A percentile compares a stretch with the other conserved stretches of the same genome.
phyloP scores from a whole-genome alignment of 2,888 invertebrate genomes.

The Xylota sylvarum region DNA sequence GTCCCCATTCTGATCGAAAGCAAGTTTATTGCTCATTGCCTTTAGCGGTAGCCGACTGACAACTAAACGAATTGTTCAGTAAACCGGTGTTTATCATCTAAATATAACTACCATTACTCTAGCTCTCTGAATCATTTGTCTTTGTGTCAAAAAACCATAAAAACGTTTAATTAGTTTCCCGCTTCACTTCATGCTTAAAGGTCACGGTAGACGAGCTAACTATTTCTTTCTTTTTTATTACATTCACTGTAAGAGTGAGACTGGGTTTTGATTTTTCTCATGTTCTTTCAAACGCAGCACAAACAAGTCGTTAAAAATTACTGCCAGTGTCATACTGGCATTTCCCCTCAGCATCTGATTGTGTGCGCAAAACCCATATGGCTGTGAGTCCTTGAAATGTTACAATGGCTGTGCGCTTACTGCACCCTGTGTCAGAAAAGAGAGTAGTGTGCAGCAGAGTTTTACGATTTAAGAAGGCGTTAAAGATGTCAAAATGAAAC shows the following conservation, averaged over 20 bases:
- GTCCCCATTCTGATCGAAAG: neutral
- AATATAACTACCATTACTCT: slow-evolving; percentile 48
- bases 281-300: slow-evolving; percentile 14
- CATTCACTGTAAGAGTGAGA: slow-evolving; percentile 21
- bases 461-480: slow-evolving; percentile 23
- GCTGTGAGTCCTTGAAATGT: slow-evolving; percentile 43
- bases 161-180: slow-evolving; percentile 52
- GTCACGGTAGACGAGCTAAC: slow-evolving; percentile 41
- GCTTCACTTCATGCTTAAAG: slow-evolving; percentile 28
- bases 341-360: neutral
- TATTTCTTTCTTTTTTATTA: slow-evolving; percentile 24
- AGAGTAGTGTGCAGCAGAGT: slow-evolving; percentile 5
- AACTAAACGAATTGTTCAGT: slow-evolving; percentile 27
- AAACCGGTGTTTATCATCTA: slow-evolving; percentile 23
- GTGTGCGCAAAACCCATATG: neutral
- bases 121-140: slow-evolving; percentile 29
- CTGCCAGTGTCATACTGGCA: slow-evolving; percentile 11
- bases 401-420: neutral
- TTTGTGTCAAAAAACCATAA: slow-evolving; percentile 5
- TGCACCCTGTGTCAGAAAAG: slow-evolving; percentile 2
- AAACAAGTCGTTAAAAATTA: slow-evolving; percentile 35
- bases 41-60: neutral
- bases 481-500: slow-evolving; percentile 9
- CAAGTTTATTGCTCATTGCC: neutral
- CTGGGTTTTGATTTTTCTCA: slow-evolving; percentile 42